Conservation (phyloP, 2,888 invertebrate species). For the Ganaspis brasiliensis region DNA sequence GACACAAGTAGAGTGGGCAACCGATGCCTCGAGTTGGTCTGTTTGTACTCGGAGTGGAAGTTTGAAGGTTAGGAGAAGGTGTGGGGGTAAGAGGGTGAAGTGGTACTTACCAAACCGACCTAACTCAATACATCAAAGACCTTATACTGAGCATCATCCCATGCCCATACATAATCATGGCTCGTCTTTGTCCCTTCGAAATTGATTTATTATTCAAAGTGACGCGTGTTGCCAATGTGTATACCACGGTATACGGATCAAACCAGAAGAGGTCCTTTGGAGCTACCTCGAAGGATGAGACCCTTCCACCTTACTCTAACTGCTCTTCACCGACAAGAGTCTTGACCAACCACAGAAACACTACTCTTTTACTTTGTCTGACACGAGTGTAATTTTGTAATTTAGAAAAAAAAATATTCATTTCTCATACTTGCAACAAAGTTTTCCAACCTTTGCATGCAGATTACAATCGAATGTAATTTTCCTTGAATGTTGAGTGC, state of each 20-base stretch:
- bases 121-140: conserved; percentile 80
- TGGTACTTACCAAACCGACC: conserved; percentile 77
- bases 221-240: conserved; percentile 80
- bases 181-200: conserved; percentile 79
- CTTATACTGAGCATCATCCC: conserved; percentile 68
- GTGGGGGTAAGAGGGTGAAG: conserved; percentile 68
- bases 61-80: conserved; percentile 65
- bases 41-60: conserved; percentile 62
- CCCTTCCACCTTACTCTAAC: conserved; percentile 56
- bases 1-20: conserved; percentile 66
- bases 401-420: too few species aligned
- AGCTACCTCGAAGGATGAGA: conserved; percentile 49
- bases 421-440: too few species aligned
- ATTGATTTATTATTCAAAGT: conserved; percentile 81
- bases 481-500: too few species aligned
- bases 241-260: conserved; percentile 71
- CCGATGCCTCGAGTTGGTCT: conserved; percentile 57
- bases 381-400: background rate
- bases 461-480: too few species aligned
- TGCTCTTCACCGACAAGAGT: conserved; percentile 56
- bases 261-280: conserved; percentile 32
- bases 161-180: conserved; percentile 80
- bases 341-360: conserved; percentile 45
- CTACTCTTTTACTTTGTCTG: background rate
- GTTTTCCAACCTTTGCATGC: too few species aligned